A percentile compares a stretch with the other conserved stretches of the same genome.
Conservation (phyloP, 2,888 invertebrate species). For the Cryptus armator region DNA sequence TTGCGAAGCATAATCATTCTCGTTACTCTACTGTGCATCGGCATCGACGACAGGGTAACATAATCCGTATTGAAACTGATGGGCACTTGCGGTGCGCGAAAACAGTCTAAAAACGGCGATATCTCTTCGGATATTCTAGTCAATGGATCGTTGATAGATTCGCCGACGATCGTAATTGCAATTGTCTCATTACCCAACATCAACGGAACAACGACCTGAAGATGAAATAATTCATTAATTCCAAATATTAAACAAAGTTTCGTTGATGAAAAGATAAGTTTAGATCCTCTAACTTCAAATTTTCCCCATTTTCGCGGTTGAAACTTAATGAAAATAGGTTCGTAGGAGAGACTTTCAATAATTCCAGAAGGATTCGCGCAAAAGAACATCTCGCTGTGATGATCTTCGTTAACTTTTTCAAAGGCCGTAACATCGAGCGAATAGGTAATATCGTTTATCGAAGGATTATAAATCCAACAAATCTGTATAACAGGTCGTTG, state of each 20-base stretch:
- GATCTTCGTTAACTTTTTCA: slow-evolving; percentile 75
- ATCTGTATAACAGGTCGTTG: slow-evolving; percentile 73
- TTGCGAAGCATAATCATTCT: slow-evolving; percentile 84
- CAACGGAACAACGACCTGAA: slow-evolving; percentile 42
- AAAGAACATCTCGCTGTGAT: slow-evolving; percentile 80
- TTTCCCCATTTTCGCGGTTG: slow-evolving; percentile 82
- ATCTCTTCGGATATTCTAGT: slow-evolving; percentile 42
- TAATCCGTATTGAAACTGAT: slow-evolving; percentile 82
- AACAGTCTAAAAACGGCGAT: slow-evolving; percentile 43
- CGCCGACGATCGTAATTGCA: slow-evolving; percentile 68
- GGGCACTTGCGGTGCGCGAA: slow-evolving; percentile 70
- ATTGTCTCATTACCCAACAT: slow-evolving; percentile 58
- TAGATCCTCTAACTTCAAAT: slow-evolving; percentile 77
- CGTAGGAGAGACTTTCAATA: slow-evolving; percentile 74
- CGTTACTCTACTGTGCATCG: slow-evolving; percentile 79
- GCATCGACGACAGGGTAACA: slow-evolving; percentile 79
- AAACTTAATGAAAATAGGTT: slow-evolving; percentile 84
- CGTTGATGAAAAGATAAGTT: background rate
- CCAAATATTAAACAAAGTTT: background rate
- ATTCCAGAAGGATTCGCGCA: slow-evolving; percentile 81
- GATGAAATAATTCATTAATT: background rate
- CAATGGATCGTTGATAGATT: slow-evolving; percentile 56
- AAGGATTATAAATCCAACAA: slow-evolving; percentile 84
- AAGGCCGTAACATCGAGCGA: slow-evolving; percentile 76
- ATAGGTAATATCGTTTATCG: slow-evolving; percentile 76